A percentile compares a stretch with the other conserved stretches of the same genome.
phyloP scores from a whole-genome alignment of 2,113 vertebrate species.

The Lophochroa leadbeateri region DNA sequence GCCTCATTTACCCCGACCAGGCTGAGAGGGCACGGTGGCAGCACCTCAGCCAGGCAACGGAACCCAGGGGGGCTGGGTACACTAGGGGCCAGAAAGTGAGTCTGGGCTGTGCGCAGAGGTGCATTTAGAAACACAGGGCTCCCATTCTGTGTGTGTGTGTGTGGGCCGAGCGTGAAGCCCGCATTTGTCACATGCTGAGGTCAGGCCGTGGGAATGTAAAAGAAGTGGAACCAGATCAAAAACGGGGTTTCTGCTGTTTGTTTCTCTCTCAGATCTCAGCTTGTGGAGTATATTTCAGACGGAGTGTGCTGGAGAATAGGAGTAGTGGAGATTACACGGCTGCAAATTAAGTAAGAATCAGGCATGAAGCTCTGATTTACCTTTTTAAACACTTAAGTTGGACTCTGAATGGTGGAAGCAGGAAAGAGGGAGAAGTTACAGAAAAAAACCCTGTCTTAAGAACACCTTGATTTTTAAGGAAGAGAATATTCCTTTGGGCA shows the following conservation, averaged over 20 bases:
- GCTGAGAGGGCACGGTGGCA: background rate
- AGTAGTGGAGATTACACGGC: background rate
- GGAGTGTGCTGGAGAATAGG: background rate
- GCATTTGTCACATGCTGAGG: fast-evolving
- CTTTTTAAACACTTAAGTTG: background rate
- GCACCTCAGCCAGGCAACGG: fast-evolving
- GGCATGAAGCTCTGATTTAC: background rate
- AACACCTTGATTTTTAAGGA: background rate
- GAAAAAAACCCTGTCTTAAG: background rate
- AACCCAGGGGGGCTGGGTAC: fast-evolving
- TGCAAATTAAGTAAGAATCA: background rate
- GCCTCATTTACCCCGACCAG: background rate
- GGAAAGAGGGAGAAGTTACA: background rate
- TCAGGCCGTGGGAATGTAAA: background rate
- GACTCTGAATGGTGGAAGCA: background rate
- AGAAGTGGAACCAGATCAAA: background rate
- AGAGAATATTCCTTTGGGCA: background rate
- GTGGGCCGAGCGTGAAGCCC: fast-evolving
- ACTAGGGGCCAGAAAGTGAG: background rate
- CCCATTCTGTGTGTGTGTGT: background rate
- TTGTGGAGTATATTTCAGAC: background rate
- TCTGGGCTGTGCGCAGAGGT: fast-evolving
- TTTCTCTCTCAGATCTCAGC: background rate
- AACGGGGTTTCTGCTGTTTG: background rate
- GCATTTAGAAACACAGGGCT: background rate